A percentile compares a stretch with the other conserved stretches of the same genome.
Conservation (phyloP, 2,113 vertebrate genomes). For the Oreochromis aureus region DNA sequence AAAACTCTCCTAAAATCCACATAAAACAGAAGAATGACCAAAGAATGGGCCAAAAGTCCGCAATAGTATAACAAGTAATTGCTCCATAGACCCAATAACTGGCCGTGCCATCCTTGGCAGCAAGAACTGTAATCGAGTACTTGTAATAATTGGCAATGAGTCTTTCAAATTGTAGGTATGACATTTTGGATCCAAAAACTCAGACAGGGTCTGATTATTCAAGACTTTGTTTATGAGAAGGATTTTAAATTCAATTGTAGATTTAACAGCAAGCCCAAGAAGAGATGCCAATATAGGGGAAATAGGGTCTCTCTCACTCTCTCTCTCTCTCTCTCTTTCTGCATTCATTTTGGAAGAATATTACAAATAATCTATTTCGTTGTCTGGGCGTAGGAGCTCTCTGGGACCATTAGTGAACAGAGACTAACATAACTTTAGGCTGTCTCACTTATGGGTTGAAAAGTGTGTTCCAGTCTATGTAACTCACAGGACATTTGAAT, state of each 20-base stretch:
- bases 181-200: background rate
- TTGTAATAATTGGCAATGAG: background rate
- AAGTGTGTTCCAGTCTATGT: background rate
- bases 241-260: background rate
- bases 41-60: background rate
- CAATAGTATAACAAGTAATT: background rate
- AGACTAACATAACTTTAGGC: background rate
- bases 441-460: background rate
- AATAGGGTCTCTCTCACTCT: background rate
- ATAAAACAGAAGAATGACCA: background rate
- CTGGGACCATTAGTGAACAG: background rate
- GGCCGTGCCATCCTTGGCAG: background rate
- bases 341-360: background rate
- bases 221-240: background rate
- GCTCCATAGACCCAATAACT: background rate
- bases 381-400: background rate
- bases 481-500: background rate
- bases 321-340: fast-evolving
- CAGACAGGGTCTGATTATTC: background rate
- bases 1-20: background rate
- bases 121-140: background rate
- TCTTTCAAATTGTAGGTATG: background rate
- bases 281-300: background rate
- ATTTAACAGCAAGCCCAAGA: background rate
- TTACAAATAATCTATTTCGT: background rate